A percentile compares a stretch with the other conserved stretches of the same genome.
Evolutionary conservation across 2,888 invertebrate species (phyloP).

Genomic region (Gisinianus flammeolus): DNA sequence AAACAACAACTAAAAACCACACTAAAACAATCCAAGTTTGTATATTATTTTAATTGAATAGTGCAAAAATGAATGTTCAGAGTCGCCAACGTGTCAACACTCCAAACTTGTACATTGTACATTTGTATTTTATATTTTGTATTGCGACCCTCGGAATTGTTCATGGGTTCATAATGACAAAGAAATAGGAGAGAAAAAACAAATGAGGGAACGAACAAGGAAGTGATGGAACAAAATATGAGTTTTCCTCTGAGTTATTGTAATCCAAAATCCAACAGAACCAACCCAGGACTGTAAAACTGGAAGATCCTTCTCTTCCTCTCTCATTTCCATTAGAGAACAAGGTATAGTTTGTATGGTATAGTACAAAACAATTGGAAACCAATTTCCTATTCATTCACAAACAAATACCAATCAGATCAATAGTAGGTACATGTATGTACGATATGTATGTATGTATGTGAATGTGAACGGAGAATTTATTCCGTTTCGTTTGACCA

Average conservation of each 20-base stretch:
- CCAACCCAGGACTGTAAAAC: neutral
- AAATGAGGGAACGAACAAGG: neutral
- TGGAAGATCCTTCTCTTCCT: neutral
- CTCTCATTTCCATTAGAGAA: neutral
- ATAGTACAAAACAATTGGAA: neutral
- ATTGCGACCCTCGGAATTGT: neutral
- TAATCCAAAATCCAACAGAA: neutral
- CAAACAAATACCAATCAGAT: constrained; percentile 7
- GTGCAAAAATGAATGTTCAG: neutral
- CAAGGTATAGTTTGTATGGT: neutral
- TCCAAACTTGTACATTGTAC: neutral
- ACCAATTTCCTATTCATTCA: constrained; percentile 6
- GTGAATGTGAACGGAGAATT: neutral
- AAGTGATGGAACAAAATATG: constrained; percentile 1
- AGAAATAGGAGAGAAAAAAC: neutral
- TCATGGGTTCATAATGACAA: neutral
- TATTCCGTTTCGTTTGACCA: neutral
- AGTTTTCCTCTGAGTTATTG: neutral
- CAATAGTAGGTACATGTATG: too few relatives aligned
- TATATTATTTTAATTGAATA: neutral
- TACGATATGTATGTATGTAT: neutral
- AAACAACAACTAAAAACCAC: neutral
- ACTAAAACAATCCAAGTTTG: too few relatives aligned
- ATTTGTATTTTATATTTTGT: neutral
- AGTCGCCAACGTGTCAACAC: neutral